Evolutionary conservation across 1,140 invertebrate species (phyloP).

Genomic region (Heliconius melpomene): DNA sequence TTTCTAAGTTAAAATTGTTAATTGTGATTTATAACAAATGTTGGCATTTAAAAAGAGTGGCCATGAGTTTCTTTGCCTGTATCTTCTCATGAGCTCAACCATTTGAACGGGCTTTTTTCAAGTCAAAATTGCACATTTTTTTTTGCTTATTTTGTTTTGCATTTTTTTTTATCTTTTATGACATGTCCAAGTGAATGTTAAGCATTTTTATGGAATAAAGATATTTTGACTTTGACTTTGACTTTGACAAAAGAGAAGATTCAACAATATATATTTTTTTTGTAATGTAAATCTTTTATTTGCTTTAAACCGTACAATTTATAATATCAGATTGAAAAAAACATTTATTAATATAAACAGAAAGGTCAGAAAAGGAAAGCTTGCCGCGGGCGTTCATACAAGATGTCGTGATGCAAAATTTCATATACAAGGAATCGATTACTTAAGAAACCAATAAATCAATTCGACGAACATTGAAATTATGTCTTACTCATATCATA

Average conservation of each 20-base stretch:
- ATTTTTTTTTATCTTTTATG: too few species aligned
- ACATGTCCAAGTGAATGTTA: too few species aligned
- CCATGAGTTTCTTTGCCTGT: too few species aligned
- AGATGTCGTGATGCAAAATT: slow-evolving; percentile 41
- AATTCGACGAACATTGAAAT: slow-evolving; percentile 38
- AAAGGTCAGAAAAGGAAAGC: slow-evolving; percentile 73
- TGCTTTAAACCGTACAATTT: not conserved
- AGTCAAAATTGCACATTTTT: too few species aligned
- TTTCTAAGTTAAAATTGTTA: too few species aligned
- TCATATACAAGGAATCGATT: slow-evolving; percentile 48
- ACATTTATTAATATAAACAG: slow-evolving; percentile 36
- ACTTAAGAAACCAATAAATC: slow-evolving; percentile 44
- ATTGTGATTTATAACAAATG: too few species aligned
- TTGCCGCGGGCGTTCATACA: slow-evolving; percentile 35
- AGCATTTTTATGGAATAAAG: too few species aligned
- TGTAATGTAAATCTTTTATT: not conserved
- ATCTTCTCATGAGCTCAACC: too few species aligned
- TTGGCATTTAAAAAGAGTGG: too few species aligned
- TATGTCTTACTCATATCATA: slow-evolving; percentile 27
- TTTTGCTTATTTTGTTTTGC: too few species aligned
- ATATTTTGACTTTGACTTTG: too few species aligned
- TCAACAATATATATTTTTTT: not conserved
- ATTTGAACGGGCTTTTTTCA: too few species aligned
- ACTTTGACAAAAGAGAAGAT: not conserved
- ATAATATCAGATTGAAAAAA: slow-evolving; percentile 41